Base-by-base conservation (phyloP, 2,113 vertebrate genomes). In the Theristicus caerulescens region DNA sequence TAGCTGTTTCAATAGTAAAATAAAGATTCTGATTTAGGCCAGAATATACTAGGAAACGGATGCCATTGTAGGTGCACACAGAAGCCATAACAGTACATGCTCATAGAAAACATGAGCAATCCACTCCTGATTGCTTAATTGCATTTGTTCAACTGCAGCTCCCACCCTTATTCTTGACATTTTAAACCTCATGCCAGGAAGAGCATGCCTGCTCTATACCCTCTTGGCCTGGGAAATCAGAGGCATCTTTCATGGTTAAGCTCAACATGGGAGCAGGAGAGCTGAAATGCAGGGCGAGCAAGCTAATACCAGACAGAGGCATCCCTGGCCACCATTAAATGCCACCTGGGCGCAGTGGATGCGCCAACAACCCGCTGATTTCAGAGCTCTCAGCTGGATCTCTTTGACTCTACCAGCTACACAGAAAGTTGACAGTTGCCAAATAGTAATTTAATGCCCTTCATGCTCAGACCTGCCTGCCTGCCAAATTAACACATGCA, bases 1-100 rank as follows among this genome's bases (percentile, higher is more conserved):
- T 31, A 46, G 21, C 25, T 64, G 34, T 27, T 88, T 74, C 44
- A 57, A 26, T 19, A 38, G 24, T 36, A 81, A 85, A 87, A 79
- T 19, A 47, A n/a, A 44, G 32, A 91, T 44, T 61, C 62, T n/a
- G 2, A 42, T 52, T 83, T 80, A 73, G 16, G 38, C 15, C 46
- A 79, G n/a, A 71, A 65, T 18, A 69, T 8, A 29, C 13, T 36
- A 73, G 90, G 47, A 84, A 71, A 81, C 8, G 2, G 58, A 66
- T 47, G 18, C 8, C 42, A 54, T 3, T 3, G 24, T 12, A 83
- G 20, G 32, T 74, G 24, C 12, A 46, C 3, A 19, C 27, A 67
- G 52, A 64, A 79, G 32, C 32, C 0, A 0, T 34, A 64, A 58
- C 10, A 70, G 72, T 15, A 29, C 25, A n/a, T 18, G n/a, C 32